Percentiles rank a stretch among this genome's conserved stretches.
Conservation (phyloP, 2,888 invertebrate genomes). For the Heliconius charithonia region DNA sequence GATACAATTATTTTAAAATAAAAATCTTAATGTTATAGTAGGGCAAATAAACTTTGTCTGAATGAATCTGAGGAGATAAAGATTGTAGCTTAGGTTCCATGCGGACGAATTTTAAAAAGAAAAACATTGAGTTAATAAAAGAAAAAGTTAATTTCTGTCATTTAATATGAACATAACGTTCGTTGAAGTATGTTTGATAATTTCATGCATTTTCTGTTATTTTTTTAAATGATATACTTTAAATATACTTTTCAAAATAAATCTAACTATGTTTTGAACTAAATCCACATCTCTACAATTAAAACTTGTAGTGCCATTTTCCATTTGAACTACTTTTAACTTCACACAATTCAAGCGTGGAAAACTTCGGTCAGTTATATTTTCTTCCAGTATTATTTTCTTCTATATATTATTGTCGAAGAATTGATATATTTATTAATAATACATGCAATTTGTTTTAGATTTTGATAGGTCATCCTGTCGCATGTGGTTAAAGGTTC, state of each 20-base stretch:
- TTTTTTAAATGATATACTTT: background rate
- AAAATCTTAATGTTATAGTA: background rate
- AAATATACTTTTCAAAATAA: background rate
- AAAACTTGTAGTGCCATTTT: constrained; percentile 45
- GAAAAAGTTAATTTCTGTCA: background rate
- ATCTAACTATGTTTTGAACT: constrained; percentile 30
- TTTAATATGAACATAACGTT: background rate
- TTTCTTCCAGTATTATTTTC: constrained; percentile 22
- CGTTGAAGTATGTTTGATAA: background rate
- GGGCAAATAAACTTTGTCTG: background rate
- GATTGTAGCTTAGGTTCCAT: background rate
- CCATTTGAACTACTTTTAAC: constrained; percentile 44
- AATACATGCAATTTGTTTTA: no score
- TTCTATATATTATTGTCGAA: constrained; percentile 59
- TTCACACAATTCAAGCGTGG: constrained; percentile 42
- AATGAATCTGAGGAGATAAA: background rate
- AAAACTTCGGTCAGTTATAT: constrained; percentile 37
- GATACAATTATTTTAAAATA: background rate
- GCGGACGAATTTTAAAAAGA: background rate
- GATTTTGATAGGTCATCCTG: no score
- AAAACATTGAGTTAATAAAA: background rate
- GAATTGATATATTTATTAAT: background rate
- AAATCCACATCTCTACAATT: constrained; percentile 40
- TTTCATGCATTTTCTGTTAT: background rate
- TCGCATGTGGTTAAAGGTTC: no score